phyloP scores from a whole-genome alignment of 2,113 vertebrate species.

The Strix uralensis region DNA sequence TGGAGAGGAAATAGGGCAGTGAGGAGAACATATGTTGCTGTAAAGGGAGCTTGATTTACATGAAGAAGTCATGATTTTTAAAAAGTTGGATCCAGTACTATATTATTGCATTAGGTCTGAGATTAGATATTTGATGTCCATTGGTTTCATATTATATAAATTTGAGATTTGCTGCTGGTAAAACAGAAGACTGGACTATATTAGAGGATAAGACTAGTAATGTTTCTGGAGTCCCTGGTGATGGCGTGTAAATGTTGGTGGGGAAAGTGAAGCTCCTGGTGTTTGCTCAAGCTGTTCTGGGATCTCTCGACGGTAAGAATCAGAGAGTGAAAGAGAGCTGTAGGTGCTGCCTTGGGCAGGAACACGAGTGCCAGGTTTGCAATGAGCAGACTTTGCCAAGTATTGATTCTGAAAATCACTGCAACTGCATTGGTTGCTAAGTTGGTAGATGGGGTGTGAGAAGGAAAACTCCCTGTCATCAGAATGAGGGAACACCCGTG shows the following conservation, averaged over 20 bases:
- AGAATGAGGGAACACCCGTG: neutral
- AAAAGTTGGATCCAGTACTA: neutral
- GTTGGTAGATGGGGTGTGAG: neutral
- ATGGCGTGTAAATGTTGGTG: fast-evolving
- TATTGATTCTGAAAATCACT: neutral
- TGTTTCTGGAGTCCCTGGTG: neutral
- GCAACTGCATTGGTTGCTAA: neutral
- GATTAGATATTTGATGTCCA: neutral
- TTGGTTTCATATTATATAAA: neutral
- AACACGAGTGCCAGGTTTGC: neutral
- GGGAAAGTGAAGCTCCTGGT: neutral
- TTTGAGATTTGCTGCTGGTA: neutral
- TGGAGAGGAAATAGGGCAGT: neutral
- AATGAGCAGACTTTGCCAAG: neutral
- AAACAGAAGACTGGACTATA: neutral
- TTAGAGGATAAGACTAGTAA: neutral
- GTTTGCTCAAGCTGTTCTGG: neutral
- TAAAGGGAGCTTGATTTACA: neutral
- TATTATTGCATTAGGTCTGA: neutral
- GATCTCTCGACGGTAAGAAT: neutral
- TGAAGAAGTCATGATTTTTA: neutral
- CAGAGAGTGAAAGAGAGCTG: neutral
- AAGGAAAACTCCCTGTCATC: neutral
- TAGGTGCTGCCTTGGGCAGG: neutral
- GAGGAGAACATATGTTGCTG: neutral